Conservation (phyloP, 2,888 invertebrate genomes). For the Acanthosepion lycidas region DNA sequence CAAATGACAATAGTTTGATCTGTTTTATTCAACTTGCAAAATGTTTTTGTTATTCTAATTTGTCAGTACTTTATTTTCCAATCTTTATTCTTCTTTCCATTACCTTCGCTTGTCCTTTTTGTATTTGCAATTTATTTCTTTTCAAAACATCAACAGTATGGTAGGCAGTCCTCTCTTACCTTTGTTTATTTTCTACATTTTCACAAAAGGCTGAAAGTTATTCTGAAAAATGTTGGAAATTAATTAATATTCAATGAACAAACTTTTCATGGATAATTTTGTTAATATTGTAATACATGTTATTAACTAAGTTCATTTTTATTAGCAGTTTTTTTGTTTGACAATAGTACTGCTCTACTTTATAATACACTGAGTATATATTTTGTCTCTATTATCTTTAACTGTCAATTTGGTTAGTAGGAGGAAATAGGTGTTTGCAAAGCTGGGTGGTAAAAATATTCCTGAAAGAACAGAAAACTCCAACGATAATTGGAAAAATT, state of each 20-base stretch:
- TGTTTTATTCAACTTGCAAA: not conserved
- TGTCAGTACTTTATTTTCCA: not conserved
- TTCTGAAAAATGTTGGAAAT: not conserved
- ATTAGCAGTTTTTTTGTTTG: not conserved
- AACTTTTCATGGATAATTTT: not conserved
- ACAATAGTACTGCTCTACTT: no score
- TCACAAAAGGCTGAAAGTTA: not conserved
- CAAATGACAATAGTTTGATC: not conserved
- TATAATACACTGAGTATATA: no score
- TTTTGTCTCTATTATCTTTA: no score
- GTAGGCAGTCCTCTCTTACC: not conserved
- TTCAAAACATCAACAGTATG: not conserved
- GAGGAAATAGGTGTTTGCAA: no score
- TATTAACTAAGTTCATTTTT: no score
- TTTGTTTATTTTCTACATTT: not conserved
- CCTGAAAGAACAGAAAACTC: no score
- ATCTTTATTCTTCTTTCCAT: not conserved
- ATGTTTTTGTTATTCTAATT: not conserved
- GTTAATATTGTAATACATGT: not conserved
- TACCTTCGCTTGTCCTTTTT: not conserved
- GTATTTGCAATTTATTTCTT: not conserved
- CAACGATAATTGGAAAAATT: no score
- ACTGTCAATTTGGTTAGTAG: no score
- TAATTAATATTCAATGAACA: not conserved
- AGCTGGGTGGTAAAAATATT: no score